phyloP scores from a whole-genome alignment of 1,140 invertebrate species.

The Brachionus manjavacas region DNA sequence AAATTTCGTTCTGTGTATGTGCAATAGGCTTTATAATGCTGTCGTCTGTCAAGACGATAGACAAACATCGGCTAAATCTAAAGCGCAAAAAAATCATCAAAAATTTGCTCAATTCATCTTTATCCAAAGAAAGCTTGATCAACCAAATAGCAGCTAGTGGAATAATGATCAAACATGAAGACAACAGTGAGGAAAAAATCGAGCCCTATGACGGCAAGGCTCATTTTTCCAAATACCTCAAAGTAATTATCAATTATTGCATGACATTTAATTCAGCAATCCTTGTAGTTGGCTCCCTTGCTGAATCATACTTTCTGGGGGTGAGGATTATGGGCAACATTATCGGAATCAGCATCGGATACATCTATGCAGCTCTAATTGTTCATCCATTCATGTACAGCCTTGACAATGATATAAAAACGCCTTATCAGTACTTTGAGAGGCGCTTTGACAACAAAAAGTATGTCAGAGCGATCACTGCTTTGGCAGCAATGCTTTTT shows the following conservation, averaged over 20 bases:
- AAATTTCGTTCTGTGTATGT: background rate
- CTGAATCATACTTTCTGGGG: background rate
- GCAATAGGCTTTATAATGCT: background rate
- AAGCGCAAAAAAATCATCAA: background rate
- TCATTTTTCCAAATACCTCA: background rate
- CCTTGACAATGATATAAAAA: background rate
- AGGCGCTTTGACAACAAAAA: background rate
- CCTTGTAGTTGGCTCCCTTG: background rate
- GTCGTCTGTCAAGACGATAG: background rate
- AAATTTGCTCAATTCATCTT: background rate
- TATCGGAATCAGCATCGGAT: background rate
- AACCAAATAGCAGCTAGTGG: background rate
- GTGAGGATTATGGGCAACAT: conserved; percentile 1
- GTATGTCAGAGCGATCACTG: conserved; percentile 7
- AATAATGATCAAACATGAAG: background rate
- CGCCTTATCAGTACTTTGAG: conserved; percentile 27
- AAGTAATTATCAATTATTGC: background rate
- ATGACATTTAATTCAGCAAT: background rate
- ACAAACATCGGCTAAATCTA: background rate
- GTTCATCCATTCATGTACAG: conserved; percentile 6
- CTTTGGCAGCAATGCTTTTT: background rate
- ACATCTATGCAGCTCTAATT: conserved; percentile 4
- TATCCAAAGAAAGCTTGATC: background rate
- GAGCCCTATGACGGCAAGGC: background rate
- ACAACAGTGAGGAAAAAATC: background rate